Percentiles rank a stretch among this genome's conserved stretches.
Conservation (phyloP, 2,888 invertebrate species). For the Agapostemon virescens region DNA sequence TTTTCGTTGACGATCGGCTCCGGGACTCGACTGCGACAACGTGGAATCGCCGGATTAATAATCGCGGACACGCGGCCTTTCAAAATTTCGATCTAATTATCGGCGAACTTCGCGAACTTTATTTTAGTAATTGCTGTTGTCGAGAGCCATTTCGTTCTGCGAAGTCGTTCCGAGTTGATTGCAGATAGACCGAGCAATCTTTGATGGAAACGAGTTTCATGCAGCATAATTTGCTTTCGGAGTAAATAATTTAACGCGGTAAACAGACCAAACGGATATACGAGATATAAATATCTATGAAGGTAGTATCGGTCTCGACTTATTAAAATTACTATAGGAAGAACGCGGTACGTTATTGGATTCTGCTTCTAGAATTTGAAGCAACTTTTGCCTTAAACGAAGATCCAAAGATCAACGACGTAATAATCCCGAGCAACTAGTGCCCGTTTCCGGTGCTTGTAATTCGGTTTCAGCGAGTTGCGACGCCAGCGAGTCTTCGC, state of each 20-base stretch:
- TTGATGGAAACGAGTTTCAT: not conserved
- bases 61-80: conserved; percentile 21
- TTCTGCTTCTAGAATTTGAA: not conserved
- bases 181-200: not conserved
- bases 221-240: too few relatives aligned
- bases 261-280: too few relatives aligned
- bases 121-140: not conserved
- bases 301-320: not conserved
- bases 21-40: not conserved
- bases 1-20: conserved; percentile 8
- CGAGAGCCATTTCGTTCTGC: not conserved
- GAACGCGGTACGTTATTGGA: too few relatives aligned
- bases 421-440: not conserved
- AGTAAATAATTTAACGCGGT: too few relatives aligned
- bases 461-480: not conserved
- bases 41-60: not conserved
- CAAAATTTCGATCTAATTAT: conserved; percentile 23
- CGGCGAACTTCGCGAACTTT: not conserved
- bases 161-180: not conserved
- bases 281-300: too few relatives aligned
- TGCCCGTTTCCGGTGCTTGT: not conserved
- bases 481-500: not conserved
- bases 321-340: not conserved
- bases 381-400: not conserved
- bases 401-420: not conserved